These are phyloP conservation scores for Clarias macrocephalus DNA, from an alignment of 2,113 vertebrate species.

Conservation along the genomic window DNA sequence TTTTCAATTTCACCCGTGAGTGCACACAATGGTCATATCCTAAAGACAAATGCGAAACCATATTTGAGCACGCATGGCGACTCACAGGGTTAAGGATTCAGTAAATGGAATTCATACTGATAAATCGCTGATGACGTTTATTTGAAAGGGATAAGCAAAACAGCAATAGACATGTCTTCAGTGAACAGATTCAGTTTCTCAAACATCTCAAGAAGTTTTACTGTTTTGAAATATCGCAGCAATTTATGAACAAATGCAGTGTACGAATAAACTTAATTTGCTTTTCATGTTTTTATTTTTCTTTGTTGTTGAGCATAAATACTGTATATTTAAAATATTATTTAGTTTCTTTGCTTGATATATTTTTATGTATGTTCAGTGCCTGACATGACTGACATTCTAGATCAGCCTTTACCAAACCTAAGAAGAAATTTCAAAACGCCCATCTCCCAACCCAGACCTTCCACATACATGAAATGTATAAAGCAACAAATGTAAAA, in stretches of 20 bases:
- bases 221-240: background rate
- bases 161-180: background rate
- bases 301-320: background rate
- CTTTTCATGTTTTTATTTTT: background rate
- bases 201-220: background rate
- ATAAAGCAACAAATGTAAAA: too few species aligned
- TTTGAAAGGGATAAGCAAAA: constrained; percentile 8
- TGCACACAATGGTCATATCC: constrained; percentile 68
- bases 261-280: background rate
- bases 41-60: constrained; percentile 67
- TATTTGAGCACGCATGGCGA: constrained; percentile 28
- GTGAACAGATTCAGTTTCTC: background rate
- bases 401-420: too few species aligned
- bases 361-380: background rate
- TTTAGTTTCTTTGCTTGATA: background rate
- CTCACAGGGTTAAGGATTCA: constrained; percentile 24
- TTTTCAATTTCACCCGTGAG: constrained; percentile 76
- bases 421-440: too few species aligned
- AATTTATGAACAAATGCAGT: background rate
- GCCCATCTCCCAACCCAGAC: too few species aligned
- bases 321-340: background rate
- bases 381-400: too few species aligned
- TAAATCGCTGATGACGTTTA: constrained; percentile 4
- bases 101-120: constrained; percentile 12
- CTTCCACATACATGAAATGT: too few species aligned